Evolutionary conservation across 2,888 invertebrate genomes (phyloP).

Genomic region (Euphydryas editha): DNA sequence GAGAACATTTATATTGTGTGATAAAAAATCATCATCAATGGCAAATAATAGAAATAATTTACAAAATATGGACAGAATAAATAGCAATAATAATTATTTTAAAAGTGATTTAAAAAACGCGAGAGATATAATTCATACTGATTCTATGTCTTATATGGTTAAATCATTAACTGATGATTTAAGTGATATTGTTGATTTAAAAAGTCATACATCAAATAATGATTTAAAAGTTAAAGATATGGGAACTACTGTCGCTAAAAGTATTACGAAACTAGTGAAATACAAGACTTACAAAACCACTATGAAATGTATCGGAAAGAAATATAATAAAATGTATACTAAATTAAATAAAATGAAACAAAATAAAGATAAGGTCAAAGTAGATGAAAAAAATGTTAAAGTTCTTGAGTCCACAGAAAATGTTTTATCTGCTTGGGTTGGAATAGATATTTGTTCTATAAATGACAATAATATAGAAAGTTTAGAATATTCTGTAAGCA

Average conservation of each 20-base stretch:
- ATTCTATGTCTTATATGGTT: background rate
- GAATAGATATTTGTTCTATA: background rate
- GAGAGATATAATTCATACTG: background rate
- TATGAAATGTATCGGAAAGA: slow-evolving; percentile 17
- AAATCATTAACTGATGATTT: background rate
- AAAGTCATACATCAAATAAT: background rate
- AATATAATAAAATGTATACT: slow-evolving; percentile 24
- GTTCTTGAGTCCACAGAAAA: background rate
- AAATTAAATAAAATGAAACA: background rate
- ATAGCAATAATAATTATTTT: background rate
- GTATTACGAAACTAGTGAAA: background rate
- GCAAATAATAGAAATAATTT: background rate
- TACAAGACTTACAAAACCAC: background rate
- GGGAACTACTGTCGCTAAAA: background rate
- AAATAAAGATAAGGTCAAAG: background rate
- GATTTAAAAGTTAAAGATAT: background rate
- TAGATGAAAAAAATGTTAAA: slow-evolving; percentile 1
- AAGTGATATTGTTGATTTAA: background rate
- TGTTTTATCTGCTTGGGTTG: background rate
- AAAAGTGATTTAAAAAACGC: background rate
- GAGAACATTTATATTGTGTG: background rate
- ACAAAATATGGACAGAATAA: background rate
- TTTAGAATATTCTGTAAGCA: background rate
- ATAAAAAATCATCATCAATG: background rate
- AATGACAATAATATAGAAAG: background rate